Conservation (phyloP, 2,888 invertebrate species). For the Rhagophthalmus giganteus region DNA sequence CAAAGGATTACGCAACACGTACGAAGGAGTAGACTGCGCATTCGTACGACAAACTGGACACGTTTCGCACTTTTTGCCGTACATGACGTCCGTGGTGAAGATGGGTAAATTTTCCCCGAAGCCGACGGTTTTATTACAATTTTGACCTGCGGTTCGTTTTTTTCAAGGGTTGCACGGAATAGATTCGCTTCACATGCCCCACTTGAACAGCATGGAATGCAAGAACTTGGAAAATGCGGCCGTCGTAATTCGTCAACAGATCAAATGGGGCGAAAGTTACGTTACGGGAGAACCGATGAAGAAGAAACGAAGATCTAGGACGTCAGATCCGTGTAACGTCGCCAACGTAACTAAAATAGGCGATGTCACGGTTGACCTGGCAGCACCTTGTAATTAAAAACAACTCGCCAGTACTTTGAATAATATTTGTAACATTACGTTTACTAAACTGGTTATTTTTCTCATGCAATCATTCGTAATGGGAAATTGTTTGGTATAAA, state of each 20-base stretch:
- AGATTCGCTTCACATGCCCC: conserved; percentile 48
- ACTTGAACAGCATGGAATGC: conserved; percentile 45
- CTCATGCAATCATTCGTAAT: too few species aligned
- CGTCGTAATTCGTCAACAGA: conserved; percentile 41
- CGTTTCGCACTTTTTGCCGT: conserved; percentile 48
- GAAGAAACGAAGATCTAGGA: conserved; percentile 3
- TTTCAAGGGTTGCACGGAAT: conserved; percentile 49
- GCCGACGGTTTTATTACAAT: not conserved
- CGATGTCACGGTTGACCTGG: too few species aligned
- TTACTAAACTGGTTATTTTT: too few species aligned
- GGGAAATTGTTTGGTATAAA: too few species aligned
- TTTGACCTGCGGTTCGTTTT: not conserved
- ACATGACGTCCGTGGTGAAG: conserved; percentile 49
- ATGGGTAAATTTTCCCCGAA: conserved; percentile 37
- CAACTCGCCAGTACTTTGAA: too few species aligned
- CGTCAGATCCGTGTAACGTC: too few species aligned
- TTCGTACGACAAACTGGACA: conserved; percentile 51
- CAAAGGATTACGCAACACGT: conserved; percentile 45
- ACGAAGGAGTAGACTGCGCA: conserved; percentile 48
- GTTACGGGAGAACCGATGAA: conserved; percentile 39
- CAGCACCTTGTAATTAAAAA: too few species aligned
- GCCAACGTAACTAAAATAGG: too few species aligned
- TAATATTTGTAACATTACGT: too few species aligned
- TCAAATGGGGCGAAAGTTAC: conserved; percentile 45
- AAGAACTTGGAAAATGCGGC: conserved; percentile 43